phyloP scores from a whole-genome alignment of 2,888 invertebrate species.

The Koerneria pararmatus region DNA sequence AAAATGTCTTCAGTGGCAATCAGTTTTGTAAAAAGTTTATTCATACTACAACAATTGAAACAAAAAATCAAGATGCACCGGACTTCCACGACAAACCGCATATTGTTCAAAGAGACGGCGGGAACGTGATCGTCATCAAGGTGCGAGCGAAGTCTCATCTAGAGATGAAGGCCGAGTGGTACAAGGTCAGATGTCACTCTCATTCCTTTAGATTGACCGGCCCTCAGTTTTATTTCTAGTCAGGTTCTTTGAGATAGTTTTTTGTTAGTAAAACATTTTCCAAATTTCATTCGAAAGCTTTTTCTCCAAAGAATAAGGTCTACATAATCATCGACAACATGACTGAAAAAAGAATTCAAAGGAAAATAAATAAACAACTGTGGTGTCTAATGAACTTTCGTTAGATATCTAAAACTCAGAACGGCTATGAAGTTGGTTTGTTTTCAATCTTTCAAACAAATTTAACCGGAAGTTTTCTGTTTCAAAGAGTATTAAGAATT shows the following conservation, averaged over 20 bases:
- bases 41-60: no score
- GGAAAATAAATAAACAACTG: no score
- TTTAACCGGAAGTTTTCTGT: background rate
- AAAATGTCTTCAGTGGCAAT: no score
- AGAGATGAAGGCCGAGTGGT: constrained; percentile 59
- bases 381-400: no score
- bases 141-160: constrained; percentile 56
- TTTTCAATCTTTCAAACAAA: background rate
- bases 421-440: background rate
- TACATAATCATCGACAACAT: no score
- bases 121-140: constrained; percentile 58
- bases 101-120: constrained; percentile 59
- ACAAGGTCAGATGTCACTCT: constrained; percentile 54
- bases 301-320: no score
- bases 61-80: constrained; percentile 60
- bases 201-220: background rate
- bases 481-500: background rate
- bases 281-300: no score
- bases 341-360: no score
- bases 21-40: no score
- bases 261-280: no score
- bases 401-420: background rate
- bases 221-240: no score
- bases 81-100: constrained; percentile 60
- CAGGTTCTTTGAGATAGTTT: no score